phyloP scores from a whole-genome alignment of 2,797 vertebrate genomes.

The Clangula hyemalis region DNA sequence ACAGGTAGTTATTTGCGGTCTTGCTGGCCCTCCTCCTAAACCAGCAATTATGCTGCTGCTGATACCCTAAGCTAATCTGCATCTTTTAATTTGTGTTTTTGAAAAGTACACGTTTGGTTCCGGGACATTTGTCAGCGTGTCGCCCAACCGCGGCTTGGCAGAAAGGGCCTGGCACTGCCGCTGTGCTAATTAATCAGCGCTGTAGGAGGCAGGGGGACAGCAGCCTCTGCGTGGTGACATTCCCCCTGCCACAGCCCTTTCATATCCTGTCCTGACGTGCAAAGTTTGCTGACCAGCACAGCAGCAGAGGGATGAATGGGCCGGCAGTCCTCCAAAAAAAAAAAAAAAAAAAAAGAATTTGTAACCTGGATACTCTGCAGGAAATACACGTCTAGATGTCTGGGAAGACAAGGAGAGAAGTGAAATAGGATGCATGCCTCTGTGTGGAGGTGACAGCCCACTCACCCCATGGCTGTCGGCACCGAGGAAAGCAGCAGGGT shows the following conservation, averaged over 20 bases:
- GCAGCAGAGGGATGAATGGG: neutral
- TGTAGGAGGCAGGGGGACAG: neutral
- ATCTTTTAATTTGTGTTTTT: constrained; percentile 25
- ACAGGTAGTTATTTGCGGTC: neutral
- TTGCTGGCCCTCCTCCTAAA: constrained; percentile 21
- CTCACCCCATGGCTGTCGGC: neutral
- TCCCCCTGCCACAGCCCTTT: rapidly evolving
- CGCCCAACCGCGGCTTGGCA: neutral
- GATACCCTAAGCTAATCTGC: neutral
- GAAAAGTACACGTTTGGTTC: neutral
- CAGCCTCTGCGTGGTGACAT: neutral
- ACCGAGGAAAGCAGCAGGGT: neutral
- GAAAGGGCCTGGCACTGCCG: neutral
- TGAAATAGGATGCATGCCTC: too few species aligned
- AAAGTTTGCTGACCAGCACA: neutral
- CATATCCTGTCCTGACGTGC: rapidly evolving
- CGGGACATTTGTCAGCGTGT: neutral
- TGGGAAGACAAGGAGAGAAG: neutral
- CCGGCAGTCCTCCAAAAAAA: neutral
- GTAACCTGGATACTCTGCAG: neutral
- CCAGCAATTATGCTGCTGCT: neutral
- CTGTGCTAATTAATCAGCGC: neutral
- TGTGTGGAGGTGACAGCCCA: neutral
- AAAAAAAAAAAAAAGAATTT: neutral
- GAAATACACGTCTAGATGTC: neutral